Percentiles rank a stretch among this genome's conserved stretches.
Conservation (phyloP, 1,140 invertebrate genomes). For the Asbolus verrucosus region DNA sequence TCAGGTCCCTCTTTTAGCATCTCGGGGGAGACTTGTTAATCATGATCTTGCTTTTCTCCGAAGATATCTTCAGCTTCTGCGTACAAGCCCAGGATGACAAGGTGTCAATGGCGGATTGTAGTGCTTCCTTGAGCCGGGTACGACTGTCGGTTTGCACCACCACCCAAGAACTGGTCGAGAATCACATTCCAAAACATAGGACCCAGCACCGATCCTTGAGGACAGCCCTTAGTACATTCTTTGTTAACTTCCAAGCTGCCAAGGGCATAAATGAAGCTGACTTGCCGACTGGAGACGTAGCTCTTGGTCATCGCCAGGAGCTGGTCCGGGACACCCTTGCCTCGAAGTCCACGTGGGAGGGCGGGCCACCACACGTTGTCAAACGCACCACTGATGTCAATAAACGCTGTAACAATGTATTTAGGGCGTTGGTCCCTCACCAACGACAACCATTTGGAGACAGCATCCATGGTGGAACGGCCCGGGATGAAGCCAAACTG, state of each 20-base stretch:
- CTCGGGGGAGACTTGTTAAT: background rate
- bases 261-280: background rate
- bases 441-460: background rate
- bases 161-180: slow-evolving; percentile 39
- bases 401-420: background rate
- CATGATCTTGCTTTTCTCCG: background rate
- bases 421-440: background rate
- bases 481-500: background rate
- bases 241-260: background rate
- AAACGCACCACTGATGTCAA: slow-evolving; percentile 34
- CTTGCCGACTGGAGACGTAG: slow-evolving; percentile 9
- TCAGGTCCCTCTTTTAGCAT: background rate
- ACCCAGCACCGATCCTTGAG: slow-evolving; percentile 50
- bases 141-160: background rate
- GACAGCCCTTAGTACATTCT: slow-evolving; percentile 42
- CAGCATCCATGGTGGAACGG: background rate
- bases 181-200: slow-evolving; percentile 55
- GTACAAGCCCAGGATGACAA: background rate
- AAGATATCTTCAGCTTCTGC: background rate
- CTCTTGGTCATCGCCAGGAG: slow-evolving; percentile 13
- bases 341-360: slow-evolving; percentile 7
- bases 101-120: background rate
- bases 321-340: background rate
- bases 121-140: background rate
- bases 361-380: slow-evolving; percentile 47